A percentile compares a stretch with the other conserved stretches of the same genome.
Evolutionary conservation across 1,140 invertebrate species (phyloP).

Genomic region (Proctacanthus coquilletti): DNA sequence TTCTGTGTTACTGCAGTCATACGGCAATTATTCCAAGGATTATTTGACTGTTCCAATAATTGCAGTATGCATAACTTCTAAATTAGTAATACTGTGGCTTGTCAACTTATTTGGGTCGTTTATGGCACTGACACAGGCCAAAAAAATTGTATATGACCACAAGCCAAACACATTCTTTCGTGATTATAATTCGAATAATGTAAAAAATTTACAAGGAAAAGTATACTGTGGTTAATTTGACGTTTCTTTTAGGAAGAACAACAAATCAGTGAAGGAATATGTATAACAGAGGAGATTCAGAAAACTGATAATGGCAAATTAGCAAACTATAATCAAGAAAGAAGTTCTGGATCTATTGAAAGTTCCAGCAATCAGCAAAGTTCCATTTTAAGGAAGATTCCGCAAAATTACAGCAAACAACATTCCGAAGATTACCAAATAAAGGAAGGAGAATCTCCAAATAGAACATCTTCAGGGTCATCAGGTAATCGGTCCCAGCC

Average conservation of each 20-base stretch:
- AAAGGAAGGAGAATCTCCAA: slow-evolving; percentile 10
- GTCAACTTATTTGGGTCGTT: neutral
- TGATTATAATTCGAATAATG: too few species aligned
- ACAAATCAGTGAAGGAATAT: too few species aligned
- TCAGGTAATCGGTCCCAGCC: slow-evolving; percentile 14
- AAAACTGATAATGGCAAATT: too few species aligned
- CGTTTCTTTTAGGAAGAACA: too few species aligned
- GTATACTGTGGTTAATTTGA: too few species aligned
- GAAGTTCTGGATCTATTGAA: slow-evolving; percentile 20
- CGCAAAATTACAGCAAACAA: slow-evolving; percentile 5
- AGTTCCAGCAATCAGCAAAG: slow-evolving; percentile 11
- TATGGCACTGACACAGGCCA: neutral
- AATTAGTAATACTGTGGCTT: neutral
- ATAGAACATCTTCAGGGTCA: slow-evolving; percentile 8
- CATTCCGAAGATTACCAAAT: slow-evolving; percentile 6
- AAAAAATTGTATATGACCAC: neutral
- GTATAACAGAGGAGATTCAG: too few species aligned
- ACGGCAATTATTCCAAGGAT: slow-evolving; percentile 17
- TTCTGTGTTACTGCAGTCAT: slow-evolving; percentile 16
- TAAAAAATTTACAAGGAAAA: too few species aligned
- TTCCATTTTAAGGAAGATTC: neutral
- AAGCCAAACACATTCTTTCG: too few species aligned
- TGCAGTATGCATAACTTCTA: neutral
- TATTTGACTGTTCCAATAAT: slow-evolving; percentile 2
- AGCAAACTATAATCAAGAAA: too few species aligned